phyloP scores from a whole-genome alignment of 2,888 invertebrate genomes.

The Campoplex capitator region DNA sequence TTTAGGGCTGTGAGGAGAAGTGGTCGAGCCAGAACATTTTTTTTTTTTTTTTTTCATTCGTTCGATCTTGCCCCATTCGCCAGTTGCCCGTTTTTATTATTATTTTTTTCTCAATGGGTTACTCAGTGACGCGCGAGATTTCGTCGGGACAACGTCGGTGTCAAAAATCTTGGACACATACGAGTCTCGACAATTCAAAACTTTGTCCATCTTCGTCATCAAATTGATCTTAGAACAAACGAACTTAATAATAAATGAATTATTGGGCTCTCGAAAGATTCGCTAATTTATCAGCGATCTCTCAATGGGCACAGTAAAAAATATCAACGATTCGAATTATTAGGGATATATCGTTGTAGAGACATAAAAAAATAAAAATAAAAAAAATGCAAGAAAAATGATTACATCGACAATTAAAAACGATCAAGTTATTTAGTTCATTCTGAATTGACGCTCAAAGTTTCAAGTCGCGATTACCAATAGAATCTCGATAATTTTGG shows the following conservation, averaged over 20 bases:
- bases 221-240: conserved; percentile 54
- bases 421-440: conserved; percentile 22
- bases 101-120: conserved; percentile 49
- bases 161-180: conserved; percentile 64
- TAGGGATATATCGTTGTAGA: conserved; percentile 65
- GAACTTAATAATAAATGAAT: conserved; percentile 66
- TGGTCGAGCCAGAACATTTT: neutral
- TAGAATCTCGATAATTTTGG: neutral
- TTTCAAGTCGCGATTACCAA: conserved; percentile 51
- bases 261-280: conserved; percentile 64
- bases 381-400: conserved; percentile 38
- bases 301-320: conserved; percentile 49
- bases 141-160: conserved; percentile 75
- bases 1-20: neutral
- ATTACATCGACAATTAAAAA: conserved; percentile 17
- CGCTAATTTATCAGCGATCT: conserved; percentile 66
- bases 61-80: conserved; percentile 55
- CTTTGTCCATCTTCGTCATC: conserved; percentile 41
- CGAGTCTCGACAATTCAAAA: neutral
- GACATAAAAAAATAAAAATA: conserved; percentile 19
- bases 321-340: conserved; percentile 67
- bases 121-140: conserved; percentile 66
- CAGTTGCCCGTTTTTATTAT: conserved; percentile 28
- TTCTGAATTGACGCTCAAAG: conserved; percentile 55
- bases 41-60: conserved; percentile 31